Percentiles rank a stretch among this genome's conserved stretches.
phyloP scores from a whole-genome alignment of 2,888 invertebrate species.

The Cephus spinipes region DNA sequence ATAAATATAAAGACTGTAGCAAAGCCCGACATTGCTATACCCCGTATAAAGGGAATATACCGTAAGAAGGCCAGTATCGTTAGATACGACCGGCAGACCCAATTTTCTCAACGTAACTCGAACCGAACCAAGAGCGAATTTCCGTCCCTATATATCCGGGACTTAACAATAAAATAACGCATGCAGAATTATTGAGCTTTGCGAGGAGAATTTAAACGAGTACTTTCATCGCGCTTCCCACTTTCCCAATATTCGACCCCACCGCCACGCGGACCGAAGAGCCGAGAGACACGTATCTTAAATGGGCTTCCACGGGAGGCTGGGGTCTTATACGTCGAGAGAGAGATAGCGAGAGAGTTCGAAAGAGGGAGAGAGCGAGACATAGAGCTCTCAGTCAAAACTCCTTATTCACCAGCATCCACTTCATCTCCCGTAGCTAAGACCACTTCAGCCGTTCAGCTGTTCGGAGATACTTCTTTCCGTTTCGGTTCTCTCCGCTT shows the following conservation, averaged over 20 bases:
- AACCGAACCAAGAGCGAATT: slow-evolving; percentile 18
- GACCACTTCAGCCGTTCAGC: not conserved
- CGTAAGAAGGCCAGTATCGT: slow-evolving; percentile 24
- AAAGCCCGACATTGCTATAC: not conserved
- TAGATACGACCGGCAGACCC: slow-evolving; percentile 35
- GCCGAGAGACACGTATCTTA: not conserved
- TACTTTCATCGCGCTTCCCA: slow-evolving; percentile 14
- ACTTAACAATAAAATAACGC: slow-evolving; percentile 36
- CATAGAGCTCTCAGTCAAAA: not conserved
- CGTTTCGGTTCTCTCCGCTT: not conserved
- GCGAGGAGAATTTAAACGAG: slow-evolving; percentile 35
- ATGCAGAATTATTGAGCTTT: slow-evolving; percentile 37
- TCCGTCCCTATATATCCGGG: slow-evolving; percentile 23
- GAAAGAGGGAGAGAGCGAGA: not conserved
- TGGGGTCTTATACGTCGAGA: not conserved
- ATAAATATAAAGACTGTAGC: not conserved
- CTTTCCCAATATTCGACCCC: not conserved
- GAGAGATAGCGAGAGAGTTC: too few species aligned
- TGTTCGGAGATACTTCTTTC: not conserved
- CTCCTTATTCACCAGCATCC: not conserved
- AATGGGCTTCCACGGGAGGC: not conserved
- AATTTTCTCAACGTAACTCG: slow-evolving; percentile 32
- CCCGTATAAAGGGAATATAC: slow-evolving; percentile 10
- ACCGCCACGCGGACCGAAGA: not conserved
- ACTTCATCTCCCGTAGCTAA: not conserved